Base-by-base conservation (phyloP, 2,888 invertebrate species). In the Xylophagus ater region DNA sequence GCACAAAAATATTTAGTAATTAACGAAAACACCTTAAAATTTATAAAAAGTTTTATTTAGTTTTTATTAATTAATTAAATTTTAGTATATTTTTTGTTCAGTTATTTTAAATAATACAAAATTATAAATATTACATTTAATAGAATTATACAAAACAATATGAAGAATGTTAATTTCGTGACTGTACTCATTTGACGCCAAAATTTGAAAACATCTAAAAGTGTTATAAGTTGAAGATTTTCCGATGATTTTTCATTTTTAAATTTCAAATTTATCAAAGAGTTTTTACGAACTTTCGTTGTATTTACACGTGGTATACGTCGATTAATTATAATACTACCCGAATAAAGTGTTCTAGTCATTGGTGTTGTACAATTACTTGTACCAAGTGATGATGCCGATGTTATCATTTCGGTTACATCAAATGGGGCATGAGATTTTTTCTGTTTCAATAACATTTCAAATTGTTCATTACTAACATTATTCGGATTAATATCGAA, bases 351-450 rank as follows among this genome's bases (percentile, higher is more conserved):
- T 17, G 49, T 52, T 15, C 49, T 50, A 6, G 37, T 37, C 25
- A 34, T 36, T 18, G 18, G 21, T 3, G 40, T 35, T 6, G 19
- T 35, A 3, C 25, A 25, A 13, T 28, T 13, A 13, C n/a, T 36
- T 30, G 20, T 17, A n/a, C 26, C 21, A 8, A 36, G 29, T 13
- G 24, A 33, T 13, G 32, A 34, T 3, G 33, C 23, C 0, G 19
- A n/a, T 10, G 33, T 40, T n/a, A 37, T 45, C 9, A 56, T 40
- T 4, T 55, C 49, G 18, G 52, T 46, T 6, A 59, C 45, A 8
- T 52, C 49, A 29, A 60, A 62, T 2, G 62, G 60, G 4, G 62
- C 57, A 34, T 52, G 43, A 2, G 59, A 60, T 7, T 44, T 46
- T 25, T 49, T 60, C 33, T 53, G 47, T 21, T n/a, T 41, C 17